Evolutionary conservation across 1,140 invertebrate genomes (phyloP).

Genomic region (Drosophila mayri): DNA sequence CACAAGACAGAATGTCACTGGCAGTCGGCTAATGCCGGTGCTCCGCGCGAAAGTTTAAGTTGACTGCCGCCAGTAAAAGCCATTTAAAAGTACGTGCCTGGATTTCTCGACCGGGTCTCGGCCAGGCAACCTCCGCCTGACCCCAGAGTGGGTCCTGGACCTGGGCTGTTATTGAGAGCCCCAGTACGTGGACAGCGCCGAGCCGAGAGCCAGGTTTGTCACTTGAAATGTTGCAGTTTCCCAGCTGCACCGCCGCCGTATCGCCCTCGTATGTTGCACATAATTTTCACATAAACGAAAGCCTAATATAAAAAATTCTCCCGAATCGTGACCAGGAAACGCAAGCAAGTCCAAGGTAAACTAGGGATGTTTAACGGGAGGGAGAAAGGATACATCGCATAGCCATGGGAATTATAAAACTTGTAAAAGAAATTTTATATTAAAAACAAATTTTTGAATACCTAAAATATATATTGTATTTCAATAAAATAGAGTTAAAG

Average conservation of each 20-base stretch:
- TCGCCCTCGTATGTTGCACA: constrained; percentile 67
- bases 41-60: constrained; percentile 74
- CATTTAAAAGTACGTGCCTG: constrained; percentile 82
- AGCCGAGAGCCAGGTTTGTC: constrained; percentile 50
- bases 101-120: constrained; percentile 54
- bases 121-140: not conserved
- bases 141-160: not conserved
- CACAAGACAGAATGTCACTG: constrained; percentile 55
- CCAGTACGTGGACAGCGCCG: constrained; percentile 51
- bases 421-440: not conserved
- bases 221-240: constrained; percentile 62
- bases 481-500: not conserved
- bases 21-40: constrained; percentile 71
- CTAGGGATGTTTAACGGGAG: not conserved
- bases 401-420: not conserved
- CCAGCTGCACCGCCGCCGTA: constrained; percentile 20
- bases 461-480: not conserved
- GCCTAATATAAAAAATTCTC: constrained; percentile 80
- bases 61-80: constrained; percentile 82
- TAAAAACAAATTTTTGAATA: not conserved
- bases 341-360: constrained; percentile 39
- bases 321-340: constrained; percentile 75
- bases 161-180: constrained; percentile 74
- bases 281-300: constrained; percentile 82
- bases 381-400: not conserved